Evolutionary conservation across 2,797 vertebrate genomes (phyloP).

Genomic region (Ceryle rudis): DNA sequence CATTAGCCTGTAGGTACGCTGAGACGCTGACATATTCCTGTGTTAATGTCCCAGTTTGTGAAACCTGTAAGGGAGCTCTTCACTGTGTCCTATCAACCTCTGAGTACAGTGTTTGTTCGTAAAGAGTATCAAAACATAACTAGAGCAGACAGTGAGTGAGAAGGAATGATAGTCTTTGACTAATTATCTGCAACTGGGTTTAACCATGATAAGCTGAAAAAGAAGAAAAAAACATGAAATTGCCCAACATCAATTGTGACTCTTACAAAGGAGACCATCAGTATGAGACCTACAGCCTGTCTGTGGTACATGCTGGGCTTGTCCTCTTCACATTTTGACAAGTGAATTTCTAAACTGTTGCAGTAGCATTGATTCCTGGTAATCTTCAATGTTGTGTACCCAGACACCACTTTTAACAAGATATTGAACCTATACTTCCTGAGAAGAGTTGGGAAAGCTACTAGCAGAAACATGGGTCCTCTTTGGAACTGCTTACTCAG

Average conservation of each 20-base stretch:
- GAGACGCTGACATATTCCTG: not conserved
- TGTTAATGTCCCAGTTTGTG: not conserved
- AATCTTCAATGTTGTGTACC: not conserved
- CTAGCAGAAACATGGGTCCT: not conserved
- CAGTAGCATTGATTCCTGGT: not conserved
- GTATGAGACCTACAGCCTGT: not conserved
- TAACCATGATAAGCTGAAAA: not conserved
- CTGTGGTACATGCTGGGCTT: not conserved
- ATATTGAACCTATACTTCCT: not conserved
- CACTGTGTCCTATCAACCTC: accelerated
- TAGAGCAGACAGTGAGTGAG: not conserved
- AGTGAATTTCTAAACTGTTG: not conserved
- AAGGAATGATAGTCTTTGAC: not conserved
- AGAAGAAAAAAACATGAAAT: not conserved
- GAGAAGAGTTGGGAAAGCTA: not conserved
- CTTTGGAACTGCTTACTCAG: not conserved
- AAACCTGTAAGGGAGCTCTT: not conserved
- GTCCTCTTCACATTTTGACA: not conserved
- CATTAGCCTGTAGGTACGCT: not conserved
- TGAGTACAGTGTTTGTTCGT: not conserved
- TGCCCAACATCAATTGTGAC: not conserved
- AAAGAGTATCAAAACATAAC: not conserved
- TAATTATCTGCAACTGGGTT: not conserved
- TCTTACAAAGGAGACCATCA: not conserved
- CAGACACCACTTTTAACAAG: not conserved